Percentiles rank a stretch among this genome's conserved stretches.
Conservation (phyloP, 1,140 invertebrate species). For the Neocloeon triangulifer region DNA sequence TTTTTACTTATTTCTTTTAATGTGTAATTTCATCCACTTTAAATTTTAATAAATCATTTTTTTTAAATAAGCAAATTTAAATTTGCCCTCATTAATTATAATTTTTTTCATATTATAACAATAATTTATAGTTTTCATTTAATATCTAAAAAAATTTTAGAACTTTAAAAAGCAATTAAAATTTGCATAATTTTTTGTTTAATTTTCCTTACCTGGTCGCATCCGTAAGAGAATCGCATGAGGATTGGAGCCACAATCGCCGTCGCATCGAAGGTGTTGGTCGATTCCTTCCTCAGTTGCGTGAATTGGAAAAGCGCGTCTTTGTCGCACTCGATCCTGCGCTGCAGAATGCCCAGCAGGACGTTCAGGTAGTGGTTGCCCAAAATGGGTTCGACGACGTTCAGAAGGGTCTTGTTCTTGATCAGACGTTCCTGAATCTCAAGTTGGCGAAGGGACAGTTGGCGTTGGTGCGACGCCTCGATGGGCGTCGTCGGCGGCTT, state of each 20-base stretch:
- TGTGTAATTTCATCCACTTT: too few species aligned
- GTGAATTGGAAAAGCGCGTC: slow-evolving; percentile 44
- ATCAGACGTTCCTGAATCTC: slow-evolving; percentile 72
- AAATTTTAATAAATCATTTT: too few species aligned
- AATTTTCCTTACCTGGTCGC: slow-evolving; percentile 29
- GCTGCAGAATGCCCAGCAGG: slow-evolving; percentile 29
- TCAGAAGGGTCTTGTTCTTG: slow-evolving; percentile 74
- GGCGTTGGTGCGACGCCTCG: slow-evolving; percentile 68
- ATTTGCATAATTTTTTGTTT: background rate
- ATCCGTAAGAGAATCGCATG: slow-evolving; percentile 65
- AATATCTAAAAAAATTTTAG: too few species aligned
- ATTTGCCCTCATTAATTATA: too few species aligned
- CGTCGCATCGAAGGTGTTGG: slow-evolving; percentile 22
- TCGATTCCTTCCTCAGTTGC: slow-evolving; percentile 37
- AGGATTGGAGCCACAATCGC: slow-evolving; percentile 48
- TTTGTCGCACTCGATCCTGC: slow-evolving; percentile 44
- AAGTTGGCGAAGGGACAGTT: slow-evolving; percentile 54
- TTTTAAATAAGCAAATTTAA: too few species aligned
- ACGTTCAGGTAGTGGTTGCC: slow-evolving; percentile 28
- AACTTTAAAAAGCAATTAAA: background rate
- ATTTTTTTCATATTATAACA: too few species aligned
- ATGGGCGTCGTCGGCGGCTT: slow-evolving; percentile 57
- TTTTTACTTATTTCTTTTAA: too few species aligned
- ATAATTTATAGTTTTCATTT: too few species aligned
- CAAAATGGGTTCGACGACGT: slow-evolving; percentile 48